Base-by-base conservation (phyloP, 1,140 invertebrate species). In the Papilio glaucus region DNA sequence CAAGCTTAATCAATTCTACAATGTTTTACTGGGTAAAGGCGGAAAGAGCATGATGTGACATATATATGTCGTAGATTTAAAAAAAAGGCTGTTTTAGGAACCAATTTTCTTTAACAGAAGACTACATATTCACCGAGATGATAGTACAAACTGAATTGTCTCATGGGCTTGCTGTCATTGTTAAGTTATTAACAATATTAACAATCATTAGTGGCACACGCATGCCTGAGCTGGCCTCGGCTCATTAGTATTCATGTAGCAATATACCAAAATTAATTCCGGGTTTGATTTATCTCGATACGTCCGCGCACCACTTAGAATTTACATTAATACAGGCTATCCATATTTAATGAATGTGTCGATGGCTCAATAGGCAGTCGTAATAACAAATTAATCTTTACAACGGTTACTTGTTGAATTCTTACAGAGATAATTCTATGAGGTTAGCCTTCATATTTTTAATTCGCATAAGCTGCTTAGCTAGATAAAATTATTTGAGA, bases 191-290 rank as follows among this genome's bases (percentile, higher is more conserved):
- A 29, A n/a, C 26, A 37, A 12, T 62, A 37, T 62, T n/a, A 62
- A 62, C 60, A 37, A 62, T 62, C 5, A 62, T 62, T 33, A 62
- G 33, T 33, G 62, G 15, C 24, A 26, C 13, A 68, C 41, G 65
- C 65, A 33, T 45, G 39, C 21, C 39, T 67, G 41, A n/a, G 63
- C 18, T n/a, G 4, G 62, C 37, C 33, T 68, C 39, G 41, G 21
- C 9, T 29, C 65, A 68, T 68, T 45, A 68, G 49, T 68, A 68
- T 68, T 68, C 41, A 68, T 68, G 65, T 5, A 21, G 13, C 38
- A 45, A 68, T 68, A 39, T 42, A 68, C 65, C 41, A 49, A 57
- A 68, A 68, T 68, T 68, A 68, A 68, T 68, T 68, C 41, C 41
- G 65, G 65, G 49, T 68, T 49, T 68, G 65, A 68, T 68, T 68